phyloP scores from a whole-genome alignment of 2,113 vertebrate genomes.

The Oryzias melastigma region DNA sequence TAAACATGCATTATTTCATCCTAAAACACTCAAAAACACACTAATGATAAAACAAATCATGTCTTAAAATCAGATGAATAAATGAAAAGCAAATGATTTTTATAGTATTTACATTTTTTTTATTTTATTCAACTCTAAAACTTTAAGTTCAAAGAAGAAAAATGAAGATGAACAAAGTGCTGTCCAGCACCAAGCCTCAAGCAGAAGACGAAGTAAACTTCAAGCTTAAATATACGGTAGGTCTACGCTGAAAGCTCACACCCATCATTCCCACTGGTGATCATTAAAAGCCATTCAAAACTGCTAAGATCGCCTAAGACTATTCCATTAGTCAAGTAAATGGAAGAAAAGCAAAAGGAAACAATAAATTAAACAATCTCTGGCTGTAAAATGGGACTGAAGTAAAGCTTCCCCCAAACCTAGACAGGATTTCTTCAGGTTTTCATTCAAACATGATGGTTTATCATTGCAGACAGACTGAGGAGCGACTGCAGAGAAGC shows the following conservation, averaged over 20 bases:
- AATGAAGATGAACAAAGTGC: conserved; percentile 60
- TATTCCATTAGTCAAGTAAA: conserved; percentile 67
- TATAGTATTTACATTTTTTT: conserved; percentile 76
- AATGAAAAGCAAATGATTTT: conserved; percentile 71
- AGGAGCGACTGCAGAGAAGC: conserved; percentile 8
- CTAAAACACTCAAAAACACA: conserved; percentile 66
- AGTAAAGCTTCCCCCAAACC: conserved; percentile 55
- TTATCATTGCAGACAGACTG: conserved; percentile 10
- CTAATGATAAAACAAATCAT: conserved; percentile 62
- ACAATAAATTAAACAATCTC: conserved; percentile 70
- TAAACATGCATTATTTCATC: conserved; percentile 64
- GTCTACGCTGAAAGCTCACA: conserved; percentile 51
- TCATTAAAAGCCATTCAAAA: conserved; percentile 60
- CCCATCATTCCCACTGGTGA: conserved; percentile 60
- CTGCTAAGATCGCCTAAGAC: conserved; percentile 60
- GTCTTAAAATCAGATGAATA: conserved; percentile 63
- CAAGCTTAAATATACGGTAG: conserved; percentile 60
- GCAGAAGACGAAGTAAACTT: conserved; percentile 57
- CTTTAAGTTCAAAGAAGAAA: conserved; percentile 48
- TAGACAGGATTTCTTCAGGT: conserved; percentile 46
- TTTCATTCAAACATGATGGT: conserved; percentile 1
- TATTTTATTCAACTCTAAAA: conserved; percentile 60
- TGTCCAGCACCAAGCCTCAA: conserved; percentile 66
- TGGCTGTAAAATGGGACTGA: conserved; percentile 53
- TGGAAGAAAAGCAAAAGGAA: conserved; percentile 60